phyloP scores from a whole-genome alignment of 1,140 invertebrate genomes.

The Ditylenchus dipsaci region DNA sequence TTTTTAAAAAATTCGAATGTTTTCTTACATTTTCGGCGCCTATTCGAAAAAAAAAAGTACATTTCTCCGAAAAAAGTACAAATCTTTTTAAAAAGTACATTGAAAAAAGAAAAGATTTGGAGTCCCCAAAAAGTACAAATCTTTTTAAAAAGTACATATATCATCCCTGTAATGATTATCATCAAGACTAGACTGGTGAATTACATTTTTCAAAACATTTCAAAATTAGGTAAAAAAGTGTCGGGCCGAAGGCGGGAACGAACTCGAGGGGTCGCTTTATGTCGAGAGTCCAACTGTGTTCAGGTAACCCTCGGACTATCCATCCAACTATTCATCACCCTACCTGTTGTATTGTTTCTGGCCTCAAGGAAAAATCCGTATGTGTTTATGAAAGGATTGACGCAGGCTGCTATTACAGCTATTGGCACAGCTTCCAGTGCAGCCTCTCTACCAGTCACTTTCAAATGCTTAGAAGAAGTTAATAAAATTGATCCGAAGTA shows the following conservation, averaged over 20 bases:
- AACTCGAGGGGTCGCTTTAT: neutral
- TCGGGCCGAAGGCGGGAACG: neutral
- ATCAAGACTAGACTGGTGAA: neutral
- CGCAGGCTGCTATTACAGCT: conserved; percentile 80
- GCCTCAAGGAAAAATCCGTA: conserved; percentile 75
- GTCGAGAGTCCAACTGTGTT: neutral
- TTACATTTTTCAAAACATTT: neutral
- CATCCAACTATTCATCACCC: conserved; percentile 48
- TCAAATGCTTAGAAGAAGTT: conserved; percentile 66
- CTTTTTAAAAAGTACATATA: too few relatives aligned
- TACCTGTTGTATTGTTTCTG: conserved; percentile 69
- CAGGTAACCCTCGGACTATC: conserved; percentile 59
- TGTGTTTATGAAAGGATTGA: conserved; percentile 74
- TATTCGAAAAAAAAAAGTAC: too few relatives aligned
- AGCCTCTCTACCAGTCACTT: conserved; percentile 86
- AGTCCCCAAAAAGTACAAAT: too few relatives aligned
- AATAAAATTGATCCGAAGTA: conserved; percentile 65
- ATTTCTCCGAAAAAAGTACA: too few relatives aligned
- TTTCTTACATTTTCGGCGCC: too few relatives aligned
- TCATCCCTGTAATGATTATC: too few relatives aligned
- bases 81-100: too few relatives aligned
- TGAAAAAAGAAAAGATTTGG: too few relatives aligned
- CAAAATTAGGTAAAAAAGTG: neutral
- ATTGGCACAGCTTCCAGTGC: conserved; percentile 84
- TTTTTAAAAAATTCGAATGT: too few relatives aligned